A percentile compares a stretch with the other conserved stretches of the same genome.
Conservation (phyloP, 2,113 vertebrate species). For the Megatriorchis doriae region DNA sequence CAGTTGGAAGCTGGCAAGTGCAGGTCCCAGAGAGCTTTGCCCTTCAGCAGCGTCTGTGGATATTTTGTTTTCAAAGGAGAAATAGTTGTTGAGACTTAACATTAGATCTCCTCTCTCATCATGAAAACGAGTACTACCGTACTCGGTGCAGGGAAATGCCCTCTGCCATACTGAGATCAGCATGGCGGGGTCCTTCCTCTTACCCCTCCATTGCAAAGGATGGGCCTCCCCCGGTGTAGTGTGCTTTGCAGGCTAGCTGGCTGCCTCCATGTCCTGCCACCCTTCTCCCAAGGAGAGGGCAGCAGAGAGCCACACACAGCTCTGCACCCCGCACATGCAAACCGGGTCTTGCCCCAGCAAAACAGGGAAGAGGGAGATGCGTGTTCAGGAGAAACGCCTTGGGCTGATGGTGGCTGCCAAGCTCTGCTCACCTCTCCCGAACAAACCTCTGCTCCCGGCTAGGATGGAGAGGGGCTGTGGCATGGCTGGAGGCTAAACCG, state of each 20-base stretch:
- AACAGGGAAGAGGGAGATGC: background rate
- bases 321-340: rapidly evolving
- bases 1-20: constrained; percentile 78
- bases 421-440: background rate
- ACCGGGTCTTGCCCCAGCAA: background rate
- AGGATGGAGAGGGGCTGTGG: background rate
- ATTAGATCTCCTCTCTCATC: background rate
- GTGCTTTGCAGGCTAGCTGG: background rate
- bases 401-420: background rate
- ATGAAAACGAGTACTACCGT: rapidly evolving
- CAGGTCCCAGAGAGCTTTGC: constrained; percentile 77
- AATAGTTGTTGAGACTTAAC: background rate
- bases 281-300: constrained; percentile 8
- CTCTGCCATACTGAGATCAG: background rate
- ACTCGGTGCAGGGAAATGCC: background rate
- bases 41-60: constrained; percentile 81
- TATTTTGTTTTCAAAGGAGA: background rate
- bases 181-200: background rate
- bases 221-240: rapidly evolving
- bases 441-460: background rate
- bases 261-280: background rate
- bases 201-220: background rate
- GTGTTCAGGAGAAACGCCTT: background rate
- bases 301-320: background rate
- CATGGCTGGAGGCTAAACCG: background rate